Evolutionary conservation across 2,888 invertebrate genomes (phyloP), one percentile per base, ranked within the genome.

Genomic region (Strigamia transsilvanica): DNA sequence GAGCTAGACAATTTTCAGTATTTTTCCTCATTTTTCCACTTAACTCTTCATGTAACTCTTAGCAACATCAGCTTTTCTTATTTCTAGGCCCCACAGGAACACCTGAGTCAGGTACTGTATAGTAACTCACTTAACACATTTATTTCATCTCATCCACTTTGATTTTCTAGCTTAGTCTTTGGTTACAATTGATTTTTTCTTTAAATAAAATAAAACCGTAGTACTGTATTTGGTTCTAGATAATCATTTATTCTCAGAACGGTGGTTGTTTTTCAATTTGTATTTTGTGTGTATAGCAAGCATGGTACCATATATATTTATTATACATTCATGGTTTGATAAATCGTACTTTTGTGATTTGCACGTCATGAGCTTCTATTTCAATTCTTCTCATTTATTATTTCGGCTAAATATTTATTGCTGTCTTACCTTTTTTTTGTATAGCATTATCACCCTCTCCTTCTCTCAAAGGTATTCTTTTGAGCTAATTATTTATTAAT

Each of bases 1-100:
- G 5, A 56, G 15, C 56, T 18, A 15, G 18, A n/a, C 15, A 56
- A 56, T 6, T n/a, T 18, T 56, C 15, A 73, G 32, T 73, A 73
- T 51, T 51, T 80, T 80, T 46, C 27, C 21, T 51, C 51, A 46
- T 80, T 80, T 80, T 41, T 79, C 23, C 34, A 38, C 42, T 79
- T 41, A 21, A 23, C 42, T 79, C 79, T 38, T 79, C 42, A 79
- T 79, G 73, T 73, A 73, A 73, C 23, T 73, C 73, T 73, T 73
- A 73, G 51, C 42, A 80, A 51, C 51, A 81, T 81, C 66, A 81
- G 81, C 23, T 81, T 81, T 81, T 66, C 66, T 81, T 66, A 66
- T 81, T 81, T 81, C 66, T 81, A 81, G 81, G 61, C 61, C 61
- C 61, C 81, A 61, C 81, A 38, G 81, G 81, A 81, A 23, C 61